Evolutionary conservation across 2,113 vertebrate species (phyloP).

Genomic region (Neoarius graeffei): DNA sequence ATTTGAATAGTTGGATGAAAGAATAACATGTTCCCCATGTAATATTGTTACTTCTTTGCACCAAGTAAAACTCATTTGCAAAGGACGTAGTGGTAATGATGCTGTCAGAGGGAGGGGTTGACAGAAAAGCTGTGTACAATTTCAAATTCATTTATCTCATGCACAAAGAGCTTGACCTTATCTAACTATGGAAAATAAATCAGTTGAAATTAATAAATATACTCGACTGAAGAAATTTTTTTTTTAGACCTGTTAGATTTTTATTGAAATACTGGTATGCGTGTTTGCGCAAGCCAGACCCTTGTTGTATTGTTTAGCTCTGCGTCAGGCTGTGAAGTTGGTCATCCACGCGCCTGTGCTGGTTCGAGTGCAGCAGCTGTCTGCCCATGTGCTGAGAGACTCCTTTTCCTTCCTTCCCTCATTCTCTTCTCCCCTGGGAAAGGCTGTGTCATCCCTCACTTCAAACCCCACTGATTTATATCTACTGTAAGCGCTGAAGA

Average conservation of each 20-base stretch:
- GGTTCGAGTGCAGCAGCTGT: constrained; percentile 59
- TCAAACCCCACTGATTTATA: constrained; percentile 67
- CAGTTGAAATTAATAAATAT: not conserved
- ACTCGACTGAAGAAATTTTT: not conserved
- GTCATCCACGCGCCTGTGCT: constrained; percentile 45
- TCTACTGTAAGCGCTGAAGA: constrained; percentile 39
- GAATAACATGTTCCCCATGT: not conserved
- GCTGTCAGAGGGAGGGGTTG: not conserved
- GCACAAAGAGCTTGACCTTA: no score
- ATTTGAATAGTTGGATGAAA: not conserved
- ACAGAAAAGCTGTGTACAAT: not conserved
- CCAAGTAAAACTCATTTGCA: no score
- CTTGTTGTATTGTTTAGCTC: constrained; percentile 7
- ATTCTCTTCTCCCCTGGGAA: constrained; percentile 63
- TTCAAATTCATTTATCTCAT: not conserved
- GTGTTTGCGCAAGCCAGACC: not conserved
- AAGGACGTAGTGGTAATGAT: not conserved
- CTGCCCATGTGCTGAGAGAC: constrained; percentile 61
- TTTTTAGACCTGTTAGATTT: not conserved
- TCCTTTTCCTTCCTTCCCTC: constrained; percentile 42
- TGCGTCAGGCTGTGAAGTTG: constrained; percentile 55
- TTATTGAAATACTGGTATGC: not conserved
- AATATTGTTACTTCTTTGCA: not conserved
- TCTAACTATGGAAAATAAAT: not conserved
- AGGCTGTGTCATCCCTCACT: constrained; percentile 61